Percentiles rank a stretch among this genome's conserved stretches.
Evolutionary conservation across 2,113 vertebrate species (phyloP).

Genomic region (Trogon surrucura): DNA sequence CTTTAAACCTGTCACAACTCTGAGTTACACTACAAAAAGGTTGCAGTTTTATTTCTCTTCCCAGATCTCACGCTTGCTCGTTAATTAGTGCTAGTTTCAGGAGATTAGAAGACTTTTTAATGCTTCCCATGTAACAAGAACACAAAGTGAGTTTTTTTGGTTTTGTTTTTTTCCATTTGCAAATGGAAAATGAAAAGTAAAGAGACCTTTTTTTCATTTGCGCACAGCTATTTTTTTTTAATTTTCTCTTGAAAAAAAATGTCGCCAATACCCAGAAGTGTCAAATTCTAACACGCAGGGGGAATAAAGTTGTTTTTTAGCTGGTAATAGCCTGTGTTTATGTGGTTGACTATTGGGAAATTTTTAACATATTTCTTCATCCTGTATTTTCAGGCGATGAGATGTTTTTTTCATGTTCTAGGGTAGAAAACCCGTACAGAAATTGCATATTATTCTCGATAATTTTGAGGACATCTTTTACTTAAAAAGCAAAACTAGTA

Average conservation of each 20-base stretch:
- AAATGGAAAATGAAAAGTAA: not conserved
- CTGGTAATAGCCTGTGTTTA: slow-evolving; percentile 40
- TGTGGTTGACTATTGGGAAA: slow-evolving; percentile 44
- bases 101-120: slow-evolving; percentile 24
- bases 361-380: slow-evolving; percentile 52
- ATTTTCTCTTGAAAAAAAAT: slow-evolving; percentile 30
- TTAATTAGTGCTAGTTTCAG: slow-evolving; percentile 30
- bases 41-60: not conserved
- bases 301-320: slow-evolving; percentile 56
- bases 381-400: slow-evolving; percentile 25
- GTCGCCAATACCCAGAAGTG: slow-evolving; percentile 36
- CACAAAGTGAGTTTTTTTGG: not conserved
- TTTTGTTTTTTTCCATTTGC: not conserved
- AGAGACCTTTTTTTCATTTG: not conserved
- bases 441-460: not conserved
- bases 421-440: not conserved
- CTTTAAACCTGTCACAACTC: not conserved
- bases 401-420: not conserved
- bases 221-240: not conserved
- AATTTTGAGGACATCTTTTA: not conserved
- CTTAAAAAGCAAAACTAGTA: not conserved
- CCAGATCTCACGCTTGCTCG: not conserved
- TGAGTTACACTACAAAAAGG: not conserved
- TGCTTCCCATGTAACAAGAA: not conserved
- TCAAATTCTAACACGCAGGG: slow-evolving; percentile 52